Evolutionary conservation across 2,888 invertebrate genomes (phyloP), one percentile per base, ranked within the genome.

Genomic region (Cynaeus angustus): DNA sequence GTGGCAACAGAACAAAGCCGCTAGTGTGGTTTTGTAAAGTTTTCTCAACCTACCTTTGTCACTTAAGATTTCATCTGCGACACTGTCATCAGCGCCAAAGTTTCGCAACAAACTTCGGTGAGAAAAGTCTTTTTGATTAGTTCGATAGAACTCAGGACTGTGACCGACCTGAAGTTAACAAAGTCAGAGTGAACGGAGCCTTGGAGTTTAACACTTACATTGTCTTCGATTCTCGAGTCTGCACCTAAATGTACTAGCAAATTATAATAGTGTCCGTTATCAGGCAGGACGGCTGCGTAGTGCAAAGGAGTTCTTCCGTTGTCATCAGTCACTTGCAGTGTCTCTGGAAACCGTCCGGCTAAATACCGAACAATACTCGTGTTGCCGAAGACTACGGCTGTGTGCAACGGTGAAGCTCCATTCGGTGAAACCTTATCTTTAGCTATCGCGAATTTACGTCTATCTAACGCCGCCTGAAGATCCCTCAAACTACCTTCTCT

Each of bases 361-460:
- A 93, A 86, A 82, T 92, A 92, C 78, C 92, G 88, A 33, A 93
- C 90, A 6, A 93, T 90, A 83, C 92, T 93, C 5, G 93, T 92
- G 85, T 94, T 93, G 21, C 95, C 95, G 84, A 94, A 94, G 71
- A 95, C 87, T 0, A 93, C 92, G 0, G 96, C 95, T 8, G 94
- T 93, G 83, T 97, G 97, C 68, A 97, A 86, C 0, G 96, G 95
- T 1, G 95, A 93, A 13, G 95, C 91, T 1, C 95, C 94, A 77
- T 93, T 91, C 0, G 93, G 91, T n/a, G 94, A 93, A 74, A 91
- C 88, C 69, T 92, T 91, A 83, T 97, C 95, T 77, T 93, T 90
- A 13, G 97, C 96, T 70, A 95, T 91, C 0, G 96, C 96, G 82
- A 97, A 94, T 88, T 96, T 95, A 81, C 96, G 91, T 75, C 97